Evolutionary conservation across 2,888 invertebrate genomes (phyloP), one percentile per base, ranked within the genome.

Genomic region (Noctua comes): DNA sequence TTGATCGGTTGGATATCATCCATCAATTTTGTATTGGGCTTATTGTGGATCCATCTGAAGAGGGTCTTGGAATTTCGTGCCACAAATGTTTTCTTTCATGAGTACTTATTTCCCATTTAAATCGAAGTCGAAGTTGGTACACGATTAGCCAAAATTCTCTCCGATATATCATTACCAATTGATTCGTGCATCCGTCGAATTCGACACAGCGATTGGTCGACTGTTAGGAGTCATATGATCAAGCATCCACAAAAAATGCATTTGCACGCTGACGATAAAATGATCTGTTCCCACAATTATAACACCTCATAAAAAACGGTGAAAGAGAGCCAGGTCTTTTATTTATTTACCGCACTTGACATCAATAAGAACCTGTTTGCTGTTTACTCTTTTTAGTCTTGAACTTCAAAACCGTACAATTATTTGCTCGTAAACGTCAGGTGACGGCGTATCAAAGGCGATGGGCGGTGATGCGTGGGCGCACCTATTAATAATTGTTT

Each of bases 381-480:
- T 77, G 69, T 79, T 72, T 77, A 84, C 69, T 76, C 69, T 78
- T 80, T 82, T 80, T 72, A 79, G 16, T 82, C 83, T 84, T 89
- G 89, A 89, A 88, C 88, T 88, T 88, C 84, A 88, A 85, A 87
- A 84, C 48, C 76, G 68, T 89, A 76, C 88, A 80, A 88, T 85
- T 83, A 87, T 85, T 88, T 79, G 80, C 79, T 89, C 86, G 86
- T 88, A 79, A 88, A 66, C 82, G 75, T 87, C 87, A 85, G 73
- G 75, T 77, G 82, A 78, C 87, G 89, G 90, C 83, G 87, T 89
- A 90, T 92, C 92, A 92, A 92, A 93, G 87, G 88, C 69, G 74
- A 80, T 87, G 89, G 90, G 88, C 88, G 85, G 83, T 78, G 86
- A 78, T 81, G 92, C 88, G 95, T 94, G 90, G 94, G 95, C 90